Conservation (phyloP, 2,888 invertebrate genomes). For the Torymus tubicola region DNA sequence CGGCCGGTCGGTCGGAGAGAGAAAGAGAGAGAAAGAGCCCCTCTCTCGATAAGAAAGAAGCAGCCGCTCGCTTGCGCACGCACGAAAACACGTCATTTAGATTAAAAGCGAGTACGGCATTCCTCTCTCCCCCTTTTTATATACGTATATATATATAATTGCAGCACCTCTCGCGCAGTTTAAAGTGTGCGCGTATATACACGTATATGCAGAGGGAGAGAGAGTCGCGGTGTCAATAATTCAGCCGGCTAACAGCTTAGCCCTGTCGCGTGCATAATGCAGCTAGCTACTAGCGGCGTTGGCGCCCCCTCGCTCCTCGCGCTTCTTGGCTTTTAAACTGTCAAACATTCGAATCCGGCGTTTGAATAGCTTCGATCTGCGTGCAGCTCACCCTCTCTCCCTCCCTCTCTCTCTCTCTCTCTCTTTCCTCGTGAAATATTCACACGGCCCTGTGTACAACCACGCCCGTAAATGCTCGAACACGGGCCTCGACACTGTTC, state of each 20-base stretch:
- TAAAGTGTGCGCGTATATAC: slow-evolving; percentile 74
- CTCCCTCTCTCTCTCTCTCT: slow-evolving; percentile 62
- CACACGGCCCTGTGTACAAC: slow-evolving; percentile 70
- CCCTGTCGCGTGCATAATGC: slow-evolving; percentile 76
- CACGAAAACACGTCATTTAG: slow-evolving; percentile 73
- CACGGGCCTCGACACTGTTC: slow-evolving; percentile 65
- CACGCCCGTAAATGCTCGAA: slow-evolving; percentile 71
- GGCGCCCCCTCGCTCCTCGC: slow-evolving; percentile 41
- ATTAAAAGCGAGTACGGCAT: slow-evolving; percentile 63
- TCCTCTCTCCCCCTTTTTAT: not conserved
- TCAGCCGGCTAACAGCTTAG: slow-evolving; percentile 76
- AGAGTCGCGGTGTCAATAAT: slow-evolving; percentile 73
- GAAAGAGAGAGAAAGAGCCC: too few species aligned
- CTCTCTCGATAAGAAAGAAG: too few species aligned
- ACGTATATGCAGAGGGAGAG: slow-evolving; percentile 73
- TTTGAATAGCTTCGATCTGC: slow-evolving; percentile 70
- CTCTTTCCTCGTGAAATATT: slow-evolving; percentile 72
- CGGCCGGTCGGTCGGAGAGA: slow-evolving; percentile 9
- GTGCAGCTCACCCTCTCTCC: slow-evolving; percentile 44
- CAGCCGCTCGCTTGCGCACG: slow-evolving; percentile 39
- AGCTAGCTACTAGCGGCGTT: slow-evolving; percentile 52
- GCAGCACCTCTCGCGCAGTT: slow-evolving; percentile 60
- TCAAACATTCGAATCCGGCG: slow-evolving; percentile 72
- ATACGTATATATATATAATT: too few species aligned
- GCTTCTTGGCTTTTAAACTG: slow-evolving; percentile 76